Evolutionary conservation across 2,113 vertebrate species (phyloP).

Genomic region (Mormyrus lacerda): DNA sequence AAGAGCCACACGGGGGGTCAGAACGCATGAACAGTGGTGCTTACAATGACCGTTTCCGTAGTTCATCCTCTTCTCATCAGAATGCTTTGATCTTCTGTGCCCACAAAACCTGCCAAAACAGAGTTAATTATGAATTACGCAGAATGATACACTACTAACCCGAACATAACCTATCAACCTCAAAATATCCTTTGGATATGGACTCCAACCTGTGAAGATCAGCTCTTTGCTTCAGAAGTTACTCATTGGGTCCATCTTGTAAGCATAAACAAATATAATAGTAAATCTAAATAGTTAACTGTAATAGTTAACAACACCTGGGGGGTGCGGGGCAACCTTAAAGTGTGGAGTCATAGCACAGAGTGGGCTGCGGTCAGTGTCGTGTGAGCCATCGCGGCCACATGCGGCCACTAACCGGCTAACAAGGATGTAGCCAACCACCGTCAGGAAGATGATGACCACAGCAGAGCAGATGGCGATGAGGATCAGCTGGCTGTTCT

Average conservation of each 20-base stretch:
- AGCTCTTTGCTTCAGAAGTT: constrained; percentile 29
- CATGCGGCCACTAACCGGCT: constrained; percentile 71
- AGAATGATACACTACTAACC: neutral
- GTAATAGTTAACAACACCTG: neutral
- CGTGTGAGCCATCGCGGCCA: neutral
- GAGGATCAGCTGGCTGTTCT: constrained; percentile 90
- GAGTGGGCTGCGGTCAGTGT: neutral
- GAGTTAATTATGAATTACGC: constrained; percentile 12
- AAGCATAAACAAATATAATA: constrained; percentile 23
- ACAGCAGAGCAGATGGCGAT: constrained; percentile 88
- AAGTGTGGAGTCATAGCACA: neutral
- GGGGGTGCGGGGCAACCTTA: neutral
- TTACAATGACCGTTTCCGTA: constrained; percentile 95
- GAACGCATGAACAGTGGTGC: constrained; percentile 42
- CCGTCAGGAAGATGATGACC: constrained; percentile 87
- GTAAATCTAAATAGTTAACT: constrained; percentile 15
- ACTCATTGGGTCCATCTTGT: constrained; percentile 21
- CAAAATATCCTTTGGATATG: constrained; percentile 47
- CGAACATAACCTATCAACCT: constrained; percentile 10
- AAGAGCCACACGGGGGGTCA: neutral
- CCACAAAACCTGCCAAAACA: constrained; percentile 80
- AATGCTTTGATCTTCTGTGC: constrained; percentile 88
- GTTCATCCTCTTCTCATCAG: constrained; percentile 89
- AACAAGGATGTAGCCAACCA: constrained; percentile 86
- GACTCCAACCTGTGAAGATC: constrained; percentile 40